phyloP scores from a whole-genome alignment of 1,140 invertebrate genomes.

The Sogatella furcifera region DNA sequence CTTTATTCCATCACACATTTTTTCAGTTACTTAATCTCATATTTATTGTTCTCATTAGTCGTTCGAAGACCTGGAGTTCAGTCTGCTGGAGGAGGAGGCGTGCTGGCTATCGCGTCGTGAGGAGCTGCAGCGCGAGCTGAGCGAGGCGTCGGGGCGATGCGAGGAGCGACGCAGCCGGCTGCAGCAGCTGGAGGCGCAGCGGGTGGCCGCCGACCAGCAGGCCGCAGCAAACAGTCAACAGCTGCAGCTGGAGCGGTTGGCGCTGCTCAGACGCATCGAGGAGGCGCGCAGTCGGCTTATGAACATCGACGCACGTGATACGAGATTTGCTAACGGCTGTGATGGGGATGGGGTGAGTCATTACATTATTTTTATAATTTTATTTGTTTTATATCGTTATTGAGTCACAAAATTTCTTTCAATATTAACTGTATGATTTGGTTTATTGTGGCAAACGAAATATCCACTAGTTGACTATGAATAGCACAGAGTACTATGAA shows the following conservation, averaged over 20 bases:
- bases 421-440: no score
- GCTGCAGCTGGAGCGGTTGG: slow-evolving; percentile 48
- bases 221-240: slow-evolving; percentile 50
- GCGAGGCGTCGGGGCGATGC: slow-evolving; percentile 50
- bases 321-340: neutral
- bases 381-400: no score
- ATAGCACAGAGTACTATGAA: no score
- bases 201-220: slow-evolving; percentile 43
- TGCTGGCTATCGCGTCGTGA: slow-evolving; percentile 69
- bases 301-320: neutral
- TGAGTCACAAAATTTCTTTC: no score
- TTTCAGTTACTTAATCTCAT: no score
- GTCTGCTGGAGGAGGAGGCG: slow-evolving; percentile 83
- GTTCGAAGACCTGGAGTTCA: slow-evolving; percentile 89
- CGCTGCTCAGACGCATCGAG: slow-evolving; percentile 46
- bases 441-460: no score
- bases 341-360: neutral
- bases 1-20: no score
- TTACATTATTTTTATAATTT: no score
- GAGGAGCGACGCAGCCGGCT: slow-evolving; percentile 49
- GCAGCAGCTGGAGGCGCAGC: slow-evolving; percentile 53
- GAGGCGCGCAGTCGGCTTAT: slow-evolving; percentile 34
- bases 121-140: slow-evolving; percentile 66
- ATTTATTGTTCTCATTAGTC: no score
- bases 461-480: no score